phyloP scores from a whole-genome alignment of 2,888 invertebrate species.

The Malthinus flaveolus region DNA sequence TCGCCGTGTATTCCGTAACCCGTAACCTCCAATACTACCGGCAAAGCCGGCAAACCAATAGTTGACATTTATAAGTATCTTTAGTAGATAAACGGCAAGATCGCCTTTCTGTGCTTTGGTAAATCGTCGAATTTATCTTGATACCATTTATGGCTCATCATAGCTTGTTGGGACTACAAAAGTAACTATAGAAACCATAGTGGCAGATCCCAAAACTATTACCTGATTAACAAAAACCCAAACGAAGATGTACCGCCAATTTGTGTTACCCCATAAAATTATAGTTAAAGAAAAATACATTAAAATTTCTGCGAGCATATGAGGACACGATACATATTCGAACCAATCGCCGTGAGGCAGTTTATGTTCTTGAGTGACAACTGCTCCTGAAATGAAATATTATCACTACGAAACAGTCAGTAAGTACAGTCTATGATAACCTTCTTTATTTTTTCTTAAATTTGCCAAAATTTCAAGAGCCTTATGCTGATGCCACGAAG shows the following conservation, averaged over 20 bases:
- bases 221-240: slow-evolving; percentile 83
- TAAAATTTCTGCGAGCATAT: slow-evolving; percentile 55
- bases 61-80: too few relatives aligned
- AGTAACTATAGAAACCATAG: neutral
- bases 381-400: slow-evolving; percentile 54
- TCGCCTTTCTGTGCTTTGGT: slow-evolving; percentile 72
- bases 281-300: slow-evolving; percentile 50
- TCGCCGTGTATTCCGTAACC: too few relatives aligned
- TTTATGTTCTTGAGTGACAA: slow-evolving; percentile 71
- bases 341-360: slow-evolving; percentile 81
- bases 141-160: slow-evolving; percentile 82
- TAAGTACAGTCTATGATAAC: slow-evolving; percentile 44
- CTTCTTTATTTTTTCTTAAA: slow-evolving; percentile 73
- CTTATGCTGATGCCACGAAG: slow-evolving; percentile 75
- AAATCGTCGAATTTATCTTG: slow-evolving; percentile 74
- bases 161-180: slow-evolving; percentile 58
- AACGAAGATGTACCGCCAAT: slow-evolving; percentile 70
- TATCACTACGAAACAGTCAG: too few relatives aligned
- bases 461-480: slow-evolving; percentile 76
- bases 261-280: slow-evolving; percentile 68
- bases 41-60: too few relatives aligned
- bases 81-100: slow-evolving; percentile 65
- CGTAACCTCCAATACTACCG: too few relatives aligned
- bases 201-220: neutral
- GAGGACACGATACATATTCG: slow-evolving; percentile 79